A percentile compares a stretch with the other conserved stretches of the same genome.
Conservation (phyloP, 2,797 vertebrate species). For the Ctenopoma kingsleyae region DNA sequence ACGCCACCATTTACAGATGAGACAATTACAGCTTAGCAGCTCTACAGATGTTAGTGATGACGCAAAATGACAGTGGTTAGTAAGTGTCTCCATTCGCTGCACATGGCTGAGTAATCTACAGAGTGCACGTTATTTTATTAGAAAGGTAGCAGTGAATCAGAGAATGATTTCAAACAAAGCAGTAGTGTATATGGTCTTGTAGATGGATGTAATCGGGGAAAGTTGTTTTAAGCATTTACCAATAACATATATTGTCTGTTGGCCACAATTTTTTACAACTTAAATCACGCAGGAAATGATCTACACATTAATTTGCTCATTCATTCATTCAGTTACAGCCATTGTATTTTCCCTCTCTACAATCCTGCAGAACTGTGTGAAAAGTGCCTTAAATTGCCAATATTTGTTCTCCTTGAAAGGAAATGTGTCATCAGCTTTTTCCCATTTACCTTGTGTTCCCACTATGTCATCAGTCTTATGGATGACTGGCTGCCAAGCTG, state of each 20-base stretch:
- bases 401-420: conserved; percentile 55
- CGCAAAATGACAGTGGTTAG: too few relatives aligned
- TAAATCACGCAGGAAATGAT: not conserved
- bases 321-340: conserved; percentile 27
- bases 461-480: conserved; percentile 68
- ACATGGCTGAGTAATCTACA: too few relatives aligned
- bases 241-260: too few relatives aligned
- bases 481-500: conserved; percentile 67
- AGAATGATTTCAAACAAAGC: not conserved
- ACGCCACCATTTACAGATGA: too few relatives aligned
- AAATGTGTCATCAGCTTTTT: conserved; percentile 64
- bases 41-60: too few relatives aligned
- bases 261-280: not conserved
- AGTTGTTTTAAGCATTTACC: not conserved
- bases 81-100: too few relatives aligned
- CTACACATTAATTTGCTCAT: conserved; percentile 4
- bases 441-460: conserved; percentile 62
- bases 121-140: not conserved
- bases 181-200: conserved; percentile 7
- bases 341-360: conserved; percentile 14
- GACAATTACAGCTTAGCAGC: too few relatives aligned
- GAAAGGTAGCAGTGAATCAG: not conserved
- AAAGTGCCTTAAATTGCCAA: conserved; percentile 45
- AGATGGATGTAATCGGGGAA: not conserved
- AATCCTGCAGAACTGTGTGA: conserved; percentile 34